Evolutionary conservation across 2,113 vertebrate species (phyloP).

Genomic region (Istiophorus platypterus): DNA sequence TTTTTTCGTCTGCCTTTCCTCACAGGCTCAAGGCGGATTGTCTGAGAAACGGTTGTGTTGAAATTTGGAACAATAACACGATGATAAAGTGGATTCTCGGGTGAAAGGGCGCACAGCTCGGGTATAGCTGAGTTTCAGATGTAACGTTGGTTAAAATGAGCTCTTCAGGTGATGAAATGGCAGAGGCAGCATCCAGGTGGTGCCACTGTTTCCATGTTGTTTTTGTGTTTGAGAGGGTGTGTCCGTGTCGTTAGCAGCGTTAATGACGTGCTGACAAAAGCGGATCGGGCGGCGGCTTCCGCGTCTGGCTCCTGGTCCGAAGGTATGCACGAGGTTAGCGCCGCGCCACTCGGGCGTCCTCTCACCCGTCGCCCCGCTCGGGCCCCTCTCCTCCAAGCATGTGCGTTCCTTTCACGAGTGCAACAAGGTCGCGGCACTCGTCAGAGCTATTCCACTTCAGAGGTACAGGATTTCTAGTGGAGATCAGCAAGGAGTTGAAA

Average conservation of each 20-base stretch:
- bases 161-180: background rate
- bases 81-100: background rate
- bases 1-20: background rate
- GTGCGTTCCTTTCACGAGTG: conserved; percentile 31
- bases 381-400: background rate
- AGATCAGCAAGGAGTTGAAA: conserved; percentile 34
- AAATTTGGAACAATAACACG: conserved; percentile 29
- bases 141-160: background rate
- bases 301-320: background rate
- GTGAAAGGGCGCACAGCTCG: background rate
- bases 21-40: conserved; percentile 7
- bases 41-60: background rate
- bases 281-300: conserved; percentile 22
- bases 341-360: background rate
- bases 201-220: background rate
- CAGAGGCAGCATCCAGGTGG: background rate
- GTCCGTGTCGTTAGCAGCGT: background rate
- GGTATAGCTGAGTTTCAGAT: background rate
- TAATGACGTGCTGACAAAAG: conserved; percentile 35
- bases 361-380: background rate
- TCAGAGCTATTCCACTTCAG: conserved; percentile 53
- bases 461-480: conserved; percentile 33
- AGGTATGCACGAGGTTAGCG: background rate
- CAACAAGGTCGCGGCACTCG: conserved; percentile 49
- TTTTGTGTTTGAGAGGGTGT: conserved; percentile 18